Evolutionary conservation across 2,797 vertebrate genomes (phyloP).

Genomic region (Mormyrus proboscirostris): DNA sequence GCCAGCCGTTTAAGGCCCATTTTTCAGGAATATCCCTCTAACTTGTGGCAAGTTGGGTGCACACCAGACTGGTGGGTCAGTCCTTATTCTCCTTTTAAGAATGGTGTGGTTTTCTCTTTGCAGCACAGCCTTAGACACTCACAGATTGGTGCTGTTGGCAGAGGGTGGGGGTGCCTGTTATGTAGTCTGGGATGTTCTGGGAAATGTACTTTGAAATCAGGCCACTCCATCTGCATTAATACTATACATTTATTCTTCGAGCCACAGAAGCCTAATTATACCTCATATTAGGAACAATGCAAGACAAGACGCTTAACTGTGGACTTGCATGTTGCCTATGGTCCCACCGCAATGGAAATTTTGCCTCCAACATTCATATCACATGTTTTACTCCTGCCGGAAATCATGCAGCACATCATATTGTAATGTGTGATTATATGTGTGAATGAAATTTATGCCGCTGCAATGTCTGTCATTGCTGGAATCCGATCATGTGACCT

Average conservation of each 20-base stretch:
- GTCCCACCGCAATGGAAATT: conserved; percentile 19
- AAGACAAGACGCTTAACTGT: conserved; percentile 27
- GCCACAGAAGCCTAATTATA: conserved; percentile 10
- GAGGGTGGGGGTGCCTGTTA: conserved; percentile 9
- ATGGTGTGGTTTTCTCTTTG: neutral
- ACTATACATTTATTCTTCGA: conserved; percentile 11
- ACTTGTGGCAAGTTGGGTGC: neutral
- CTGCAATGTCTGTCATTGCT: neutral
- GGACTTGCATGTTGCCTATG: conserved; percentile 20
- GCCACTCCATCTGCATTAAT: neutral
- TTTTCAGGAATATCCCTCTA: neutral
- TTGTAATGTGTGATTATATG: neutral
- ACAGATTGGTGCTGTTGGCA: neutral
- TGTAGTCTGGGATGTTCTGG: conserved; percentile 8
- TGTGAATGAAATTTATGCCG: neutral
- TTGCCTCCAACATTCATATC: neutral
- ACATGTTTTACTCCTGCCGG: neutral
- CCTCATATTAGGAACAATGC: conserved; percentile 10
- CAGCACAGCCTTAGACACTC: neutral
- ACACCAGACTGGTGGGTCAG: neutral
- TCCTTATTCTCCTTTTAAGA: neutral
- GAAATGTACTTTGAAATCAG: conserved; percentile 16
- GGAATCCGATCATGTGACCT: neutral
- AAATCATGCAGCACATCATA: neutral
- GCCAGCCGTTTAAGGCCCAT: neutral